These are phyloP conservation scores for Epirrita christyi DNA, from an alignment of 2,888 invertebrate genomes.

Conservation along the genomic window DNA sequence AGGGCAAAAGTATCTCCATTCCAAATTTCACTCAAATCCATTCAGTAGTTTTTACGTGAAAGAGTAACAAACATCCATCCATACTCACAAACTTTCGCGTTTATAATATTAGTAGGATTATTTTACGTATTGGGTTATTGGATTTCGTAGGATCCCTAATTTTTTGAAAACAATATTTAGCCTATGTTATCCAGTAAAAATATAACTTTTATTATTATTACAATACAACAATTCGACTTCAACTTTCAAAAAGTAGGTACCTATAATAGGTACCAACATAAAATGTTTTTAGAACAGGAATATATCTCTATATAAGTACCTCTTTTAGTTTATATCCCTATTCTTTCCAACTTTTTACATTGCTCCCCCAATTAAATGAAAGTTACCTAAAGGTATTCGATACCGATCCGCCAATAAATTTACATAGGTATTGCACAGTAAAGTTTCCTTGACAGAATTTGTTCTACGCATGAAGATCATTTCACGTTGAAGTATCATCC, in stretches of 20 bases:
- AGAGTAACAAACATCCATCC: no score
- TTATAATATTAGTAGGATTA: no score
- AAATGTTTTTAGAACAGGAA: conserved; percentile 18
- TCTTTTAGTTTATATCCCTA: conserved; percentile 35
- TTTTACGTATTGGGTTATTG: no score
- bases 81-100: no score
- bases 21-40: no score
- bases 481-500: conserved; percentile 54
- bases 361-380: conserved; percentile 38
- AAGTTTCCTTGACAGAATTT: conserved; percentile 51
- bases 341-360: conserved; percentile 37
- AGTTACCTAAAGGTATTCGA: conserved; percentile 29
- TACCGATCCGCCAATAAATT: conserved; percentile 44
- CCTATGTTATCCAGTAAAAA: no score
- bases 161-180: no score
- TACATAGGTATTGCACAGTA: conserved; percentile 59
- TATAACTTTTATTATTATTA: no score
- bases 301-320: conserved; percentile 22
- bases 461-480: conserved; percentile 56
- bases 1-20: no score
- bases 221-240: conserved; percentile 9
- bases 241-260: neutral
- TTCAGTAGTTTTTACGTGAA: no score
- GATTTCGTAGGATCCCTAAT: no score
- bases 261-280: conserved; percentile 7